A percentile compares a stretch with the other conserved stretches of the same genome.
These are phyloP conservation scores for Aegithalos caudatus DNA, from an alignment of 2,113 vertebrate species.

Conservation along the genomic window DNA sequence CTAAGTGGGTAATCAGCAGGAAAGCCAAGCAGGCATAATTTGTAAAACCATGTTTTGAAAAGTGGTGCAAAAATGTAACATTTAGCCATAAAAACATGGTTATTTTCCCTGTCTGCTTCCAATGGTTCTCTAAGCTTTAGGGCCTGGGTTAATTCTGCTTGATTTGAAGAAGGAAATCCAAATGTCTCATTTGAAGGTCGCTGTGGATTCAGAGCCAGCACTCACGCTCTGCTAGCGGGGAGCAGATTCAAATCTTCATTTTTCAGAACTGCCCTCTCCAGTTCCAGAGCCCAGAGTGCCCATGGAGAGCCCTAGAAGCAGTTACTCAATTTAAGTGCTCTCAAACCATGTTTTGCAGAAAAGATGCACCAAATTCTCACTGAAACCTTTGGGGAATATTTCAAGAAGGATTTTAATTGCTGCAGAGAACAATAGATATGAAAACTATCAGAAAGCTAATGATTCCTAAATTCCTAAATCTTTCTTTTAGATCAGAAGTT, in stretches of 20 bases:
- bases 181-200: not conserved
- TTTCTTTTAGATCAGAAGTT: not conserved
- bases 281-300: not conserved
- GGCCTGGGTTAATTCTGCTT: not conserved
- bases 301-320: not conserved
- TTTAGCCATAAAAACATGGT: not conserved
- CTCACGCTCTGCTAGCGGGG: not conserved
- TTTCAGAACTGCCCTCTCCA: not conserved
- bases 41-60: not conserved
- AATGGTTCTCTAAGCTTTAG: not conserved
- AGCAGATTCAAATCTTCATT: not conserved
- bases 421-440: not conserved
- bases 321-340: rapidly evolving
- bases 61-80: not conserved
- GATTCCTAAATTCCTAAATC: not conserved
- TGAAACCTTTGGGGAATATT: not conserved
- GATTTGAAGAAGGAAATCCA: not conserved
- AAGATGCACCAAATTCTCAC: not conserved
- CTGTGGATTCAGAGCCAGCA: not conserved
- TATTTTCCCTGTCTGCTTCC: not conserved
- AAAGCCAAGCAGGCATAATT: not conserved
- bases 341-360: not conserved
- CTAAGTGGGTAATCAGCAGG: not conserved
- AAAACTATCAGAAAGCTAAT: not conserved
- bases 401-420: not conserved